Conservation (phyloP, 2,113 vertebrate species). For the Pitta sordida region DNA sequence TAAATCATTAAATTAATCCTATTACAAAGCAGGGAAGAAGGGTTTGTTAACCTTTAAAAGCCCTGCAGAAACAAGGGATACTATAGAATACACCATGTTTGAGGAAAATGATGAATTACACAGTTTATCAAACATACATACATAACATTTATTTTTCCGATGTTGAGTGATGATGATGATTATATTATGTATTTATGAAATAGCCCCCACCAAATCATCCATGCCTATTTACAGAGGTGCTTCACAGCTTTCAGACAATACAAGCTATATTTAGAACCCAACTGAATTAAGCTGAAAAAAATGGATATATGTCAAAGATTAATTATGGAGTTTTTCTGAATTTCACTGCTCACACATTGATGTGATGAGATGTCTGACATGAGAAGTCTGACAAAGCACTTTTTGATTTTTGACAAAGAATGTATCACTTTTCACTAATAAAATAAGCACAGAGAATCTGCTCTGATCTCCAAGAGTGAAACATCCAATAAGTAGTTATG, state of each 20-base stretch:
- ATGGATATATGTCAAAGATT: background rate
- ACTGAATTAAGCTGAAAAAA: background rate
- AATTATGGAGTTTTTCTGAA: background rate
- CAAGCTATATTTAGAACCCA: background rate
- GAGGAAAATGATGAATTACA: background rate
- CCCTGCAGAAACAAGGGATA: background rate
- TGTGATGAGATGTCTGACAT: too few species aligned
- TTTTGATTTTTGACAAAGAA: conserved; percentile 5
- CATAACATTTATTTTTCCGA: background rate
- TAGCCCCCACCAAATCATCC: background rate
- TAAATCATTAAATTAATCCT: background rate
- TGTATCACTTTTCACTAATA: background rate
- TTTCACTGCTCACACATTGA: background rate
- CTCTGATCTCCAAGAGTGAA: background rate
- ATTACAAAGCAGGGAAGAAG: background rate
- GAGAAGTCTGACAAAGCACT: background rate
- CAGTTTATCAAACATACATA: background rate
- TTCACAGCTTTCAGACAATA: background rate
- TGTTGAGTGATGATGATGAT: background rate
- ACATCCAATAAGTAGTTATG: background rate
- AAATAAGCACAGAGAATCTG: background rate
- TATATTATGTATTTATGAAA: background rate
- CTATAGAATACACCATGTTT: background rate
- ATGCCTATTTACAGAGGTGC: background rate
- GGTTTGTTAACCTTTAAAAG: background rate